Percentiles rank a stretch among this genome's conserved stretches.
Conservation (phyloP, 2,888 invertebrate species). For the Frankliniella intonsa region DNA sequence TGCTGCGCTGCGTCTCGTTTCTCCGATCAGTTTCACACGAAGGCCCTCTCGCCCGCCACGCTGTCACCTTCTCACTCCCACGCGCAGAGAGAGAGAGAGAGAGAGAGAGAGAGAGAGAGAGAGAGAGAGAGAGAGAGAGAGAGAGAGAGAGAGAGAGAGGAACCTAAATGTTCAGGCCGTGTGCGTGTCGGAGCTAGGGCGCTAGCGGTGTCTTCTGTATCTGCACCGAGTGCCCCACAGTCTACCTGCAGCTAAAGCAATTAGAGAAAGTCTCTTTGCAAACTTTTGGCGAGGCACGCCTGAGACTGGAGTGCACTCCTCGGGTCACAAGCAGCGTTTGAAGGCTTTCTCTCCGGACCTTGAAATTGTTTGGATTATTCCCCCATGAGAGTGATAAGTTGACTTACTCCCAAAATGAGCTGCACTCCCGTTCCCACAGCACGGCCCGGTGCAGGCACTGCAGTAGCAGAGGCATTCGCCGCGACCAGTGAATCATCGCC, state of each 20-base stretch:
- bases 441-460: too few species aligned
- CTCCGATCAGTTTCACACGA: not conserved
- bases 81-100: not conserved
- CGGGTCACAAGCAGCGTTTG: too few species aligned
- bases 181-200: not conserved
- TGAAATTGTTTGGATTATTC: too few species aligned
- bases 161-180: not conserved
- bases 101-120: too few species aligned
- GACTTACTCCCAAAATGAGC: too few species aligned
- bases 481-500: too few species aligned
- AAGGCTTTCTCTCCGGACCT: too few species aligned
- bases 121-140: not conserved
- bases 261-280: not conserved
- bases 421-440: too few species aligned
- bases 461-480: too few species aligned
- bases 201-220: not conserved
- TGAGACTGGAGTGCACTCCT: not conserved
- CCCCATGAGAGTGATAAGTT: too few species aligned
- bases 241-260: not conserved
- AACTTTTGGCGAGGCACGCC: not conserved
- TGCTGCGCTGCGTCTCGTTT: not conserved
- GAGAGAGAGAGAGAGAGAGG: not conserved
- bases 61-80: not conserved
- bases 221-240: not conserved
- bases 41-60: not conserved